These are phyloP conservation scores for Coecobrya sp. DNA, from an alignment of 2,888 invertebrate genomes.

Conservation along the genomic window DNA sequence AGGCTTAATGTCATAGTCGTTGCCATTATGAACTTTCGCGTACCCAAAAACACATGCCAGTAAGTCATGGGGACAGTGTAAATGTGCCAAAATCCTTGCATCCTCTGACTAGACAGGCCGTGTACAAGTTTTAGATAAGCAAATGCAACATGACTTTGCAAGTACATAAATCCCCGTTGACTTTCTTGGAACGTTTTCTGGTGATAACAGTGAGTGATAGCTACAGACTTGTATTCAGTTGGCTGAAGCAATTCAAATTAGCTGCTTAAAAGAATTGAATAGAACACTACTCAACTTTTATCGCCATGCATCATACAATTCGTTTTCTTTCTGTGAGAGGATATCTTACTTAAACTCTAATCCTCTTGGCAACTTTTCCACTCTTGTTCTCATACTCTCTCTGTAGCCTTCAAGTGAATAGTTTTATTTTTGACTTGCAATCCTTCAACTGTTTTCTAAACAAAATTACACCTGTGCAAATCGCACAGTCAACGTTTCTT, in stretches of 20 bases:
- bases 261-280: conserved; percentile 5
- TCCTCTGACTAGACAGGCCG: not conserved
- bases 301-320: not conserved
- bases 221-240: no score
- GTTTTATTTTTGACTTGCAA: not conserved
- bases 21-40: not conserved
- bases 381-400: no score
- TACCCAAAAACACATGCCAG: not conserved
- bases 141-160: conserved; percentile 44
- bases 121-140: not conserved
- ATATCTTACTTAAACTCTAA: not conserved
- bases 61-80: not conserved
- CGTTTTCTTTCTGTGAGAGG: not conserved
- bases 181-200: conserved; percentile 36
- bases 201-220: conserved; percentile 29
- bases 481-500: not conserved
- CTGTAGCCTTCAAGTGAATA: not conserved
- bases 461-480: conserved; percentile 16
- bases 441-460: not conserved
- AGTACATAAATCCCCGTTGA: conserved; percentile 39
- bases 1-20: conserved; percentile 29
- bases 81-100: conserved; percentile 16
- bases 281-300: not conserved
- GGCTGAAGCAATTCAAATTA: conserved; percentile 48
- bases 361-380: not conserved